phyloP scores from a whole-genome alignment of 2,888 invertebrate genomes.

The Diaprepes abbreviatus region DNA sequence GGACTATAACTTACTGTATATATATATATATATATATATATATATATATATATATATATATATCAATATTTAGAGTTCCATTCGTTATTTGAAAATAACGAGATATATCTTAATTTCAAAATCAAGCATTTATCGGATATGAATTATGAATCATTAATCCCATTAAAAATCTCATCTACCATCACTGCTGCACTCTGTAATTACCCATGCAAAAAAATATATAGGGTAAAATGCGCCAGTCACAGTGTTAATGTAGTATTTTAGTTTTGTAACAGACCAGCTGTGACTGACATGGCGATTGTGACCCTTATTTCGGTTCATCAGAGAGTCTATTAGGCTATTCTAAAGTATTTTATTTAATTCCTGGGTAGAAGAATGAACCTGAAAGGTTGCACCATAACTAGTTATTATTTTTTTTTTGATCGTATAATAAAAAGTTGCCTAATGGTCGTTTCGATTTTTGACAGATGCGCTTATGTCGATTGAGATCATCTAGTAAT shows the following conservation, averaged over 20 bases:
- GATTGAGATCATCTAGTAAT: slow-evolving; percentile 36
- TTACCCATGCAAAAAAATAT: slow-evolving; percentile 47
- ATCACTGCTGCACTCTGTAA: slow-evolving; percentile 36
- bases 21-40: background rate
- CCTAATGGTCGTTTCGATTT: slow-evolving; percentile 41
- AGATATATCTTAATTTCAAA: background rate
- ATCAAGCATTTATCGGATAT: slow-evolving; percentile 22
- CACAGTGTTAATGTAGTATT: slow-evolving; percentile 66
- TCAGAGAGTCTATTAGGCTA: slow-evolving; percentile 23
- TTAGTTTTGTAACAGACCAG: slow-evolving; percentile 61
- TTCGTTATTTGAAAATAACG: background rate
- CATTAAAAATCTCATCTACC: slow-evolving; percentile 45
- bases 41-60: background rate
- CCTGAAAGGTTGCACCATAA: slow-evolving; percentile 44
- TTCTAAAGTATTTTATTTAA: slow-evolving; percentile 40
- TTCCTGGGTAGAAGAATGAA: slow-evolving; percentile 41
- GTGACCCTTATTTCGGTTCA: slow-evolving; percentile 54
- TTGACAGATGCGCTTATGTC: slow-evolving; percentile 42
- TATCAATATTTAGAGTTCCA: background rate
- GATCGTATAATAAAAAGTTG: slow-evolving; percentile 42
- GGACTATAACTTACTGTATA: background rate
- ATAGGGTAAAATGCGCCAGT: slow-evolving; percentile 56
- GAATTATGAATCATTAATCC: slow-evolving; percentile 29
- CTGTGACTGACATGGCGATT: slow-evolving; percentile 58
- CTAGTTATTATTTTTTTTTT: slow-evolving; percentile 47